Evolutionary conservation across 2,888 invertebrate genomes (phyloP), one percentile per base, ranked within the genome.

Genomic region (Phragmatobia fuliginosa): DNA sequence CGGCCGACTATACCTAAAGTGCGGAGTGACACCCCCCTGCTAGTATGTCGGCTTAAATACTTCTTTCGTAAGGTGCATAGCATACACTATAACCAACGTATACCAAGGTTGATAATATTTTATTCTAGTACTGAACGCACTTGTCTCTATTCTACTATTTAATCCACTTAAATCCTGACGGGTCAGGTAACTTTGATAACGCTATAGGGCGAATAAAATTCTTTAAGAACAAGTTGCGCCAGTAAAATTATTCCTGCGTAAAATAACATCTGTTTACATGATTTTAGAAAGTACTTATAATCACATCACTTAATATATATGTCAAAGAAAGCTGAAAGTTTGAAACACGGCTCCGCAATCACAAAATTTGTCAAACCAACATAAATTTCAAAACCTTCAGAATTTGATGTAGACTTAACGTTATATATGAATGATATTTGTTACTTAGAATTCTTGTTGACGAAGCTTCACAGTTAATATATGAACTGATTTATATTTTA

Each of bases 331-430:
- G 64, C 66, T 25, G 62, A 62, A 78, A 74, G 63, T 74, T 69
- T 32, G 32, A 28, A 70, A 60, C 65, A 63, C 67, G 45, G 16
- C 62, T 31, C 36, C 38, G 45, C 66, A 78, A 74, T 72, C 65
- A 74, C 65, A 75, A 75, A 74, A 82, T 79, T 72, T 80, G 85
- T 79, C 77, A 82, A 78, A 67, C 74, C 74, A 73, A 79, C 74
- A 73, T 77, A 78, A 81, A 82, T 81, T 78, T 79, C 41, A 68
- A 73, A 78, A 74, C 76, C 75, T 83, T 80, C 66, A 65, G 56
- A 73, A 69, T 70, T 72, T 76, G 68, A 76, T 71, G 66, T 66
- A n/a, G 45, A 62, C 56, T 56, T 56, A 62, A 14, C 62, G 52
- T 68, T 21, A 62, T 62, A 41, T 67, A 62, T 62, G 67, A 21